These are phyloP conservation scores for Acrossocheilus wenchowensis DNA, from an alignment of 2,797 vertebrate genomes.

Conservation along the genomic window DNA sequence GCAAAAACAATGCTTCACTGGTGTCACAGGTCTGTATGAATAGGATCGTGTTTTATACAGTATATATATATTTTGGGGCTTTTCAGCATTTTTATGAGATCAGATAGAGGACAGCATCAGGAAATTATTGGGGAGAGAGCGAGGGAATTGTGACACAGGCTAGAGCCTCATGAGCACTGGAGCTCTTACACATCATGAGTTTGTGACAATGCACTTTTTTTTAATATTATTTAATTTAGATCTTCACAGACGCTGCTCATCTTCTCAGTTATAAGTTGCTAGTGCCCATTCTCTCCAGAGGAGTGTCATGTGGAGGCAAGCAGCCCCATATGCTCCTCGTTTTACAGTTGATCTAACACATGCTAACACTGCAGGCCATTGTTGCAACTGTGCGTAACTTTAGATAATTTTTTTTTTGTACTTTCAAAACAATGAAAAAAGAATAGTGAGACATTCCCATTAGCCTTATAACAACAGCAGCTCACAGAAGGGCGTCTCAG, in stretches of 20 bases:
- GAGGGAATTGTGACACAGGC: neutral
- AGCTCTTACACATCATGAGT: neutral
- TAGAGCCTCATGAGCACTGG: neutral
- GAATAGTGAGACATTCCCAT: slow-evolving; percentile 41
- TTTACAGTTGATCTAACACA: slow-evolving; percentile 28
- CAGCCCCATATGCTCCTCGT: slow-evolving; percentile 16
- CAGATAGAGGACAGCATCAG: neutral
- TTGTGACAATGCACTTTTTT: neutral
- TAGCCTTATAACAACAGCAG: slow-evolving; percentile 19
- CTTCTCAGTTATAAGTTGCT: slow-evolving; percentile 10
- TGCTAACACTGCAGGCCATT: slow-evolving; percentile 10
- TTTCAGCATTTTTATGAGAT: slow-evolving; percentile 29
- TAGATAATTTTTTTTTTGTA: slow-evolving; percentile 12
- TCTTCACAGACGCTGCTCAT: neutral
- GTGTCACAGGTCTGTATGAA: neutral
- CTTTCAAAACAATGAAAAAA: slow-evolving; percentile 22
- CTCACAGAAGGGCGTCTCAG: slow-evolving; percentile 34
- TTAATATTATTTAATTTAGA: neutral
- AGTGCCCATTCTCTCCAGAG: neutral
- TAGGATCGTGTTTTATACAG: neutral
- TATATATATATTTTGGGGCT: neutral
- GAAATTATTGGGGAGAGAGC: neutral
- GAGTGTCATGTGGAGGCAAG: slow-evolving; percentile 1
- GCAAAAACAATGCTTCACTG: neutral
- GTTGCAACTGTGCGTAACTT: neutral